These are phyloP conservation scores for Pseudachorutes palmiensis DNA, from an alignment of 1,140 invertebrate species.

Conservation along the genomic window DNA sequence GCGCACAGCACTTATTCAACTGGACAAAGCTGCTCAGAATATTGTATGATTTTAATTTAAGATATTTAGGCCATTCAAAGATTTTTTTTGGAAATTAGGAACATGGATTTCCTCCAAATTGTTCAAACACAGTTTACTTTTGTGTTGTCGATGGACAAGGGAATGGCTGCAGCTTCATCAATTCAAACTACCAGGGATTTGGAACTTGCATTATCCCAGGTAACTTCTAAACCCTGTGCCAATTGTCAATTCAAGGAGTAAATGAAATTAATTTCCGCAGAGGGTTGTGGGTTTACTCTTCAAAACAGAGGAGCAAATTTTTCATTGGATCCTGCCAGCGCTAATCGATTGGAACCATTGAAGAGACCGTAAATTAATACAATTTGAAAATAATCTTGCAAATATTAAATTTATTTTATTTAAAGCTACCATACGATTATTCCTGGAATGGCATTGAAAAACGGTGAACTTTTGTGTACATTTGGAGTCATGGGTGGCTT, in stretches of 20 bases:
- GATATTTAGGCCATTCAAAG: too few relatives aligned
- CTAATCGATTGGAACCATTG: slow-evolving; percentile 25
- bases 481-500: slow-evolving; percentile 40
- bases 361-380: slow-evolving; percentile 32
- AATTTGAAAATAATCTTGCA: not conserved
- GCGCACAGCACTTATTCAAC: slow-evolving; percentile 39
- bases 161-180: slow-evolving; percentile 44
- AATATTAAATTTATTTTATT: not conserved
- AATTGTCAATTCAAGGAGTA: too few relatives aligned
- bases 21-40: slow-evolving; percentile 27
- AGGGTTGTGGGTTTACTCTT: slow-evolving; percentile 45
- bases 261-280: too few relatives aligned
- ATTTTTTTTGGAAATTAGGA: too few relatives aligned
- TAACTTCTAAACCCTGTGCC: too few relatives aligned
- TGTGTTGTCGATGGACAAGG: slow-evolving; percentile 43
- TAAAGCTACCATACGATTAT: slow-evolving; percentile 44
- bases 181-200: slow-evolving; percentile 44
- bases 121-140: slow-evolving; percentile 45
- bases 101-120: slow-evolving; percentile 33
- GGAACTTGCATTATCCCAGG: slow-evolving; percentile 45
- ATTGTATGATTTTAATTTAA: slow-evolving; percentile 26
- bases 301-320: slow-evolving; percentile 40
- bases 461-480: slow-evolving; percentile 28
- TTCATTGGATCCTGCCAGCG: slow-evolving; percentile 24
- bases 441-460: slow-evolving; percentile 39